Evolutionary conservation across 2,797 vertebrate genomes (phyloP), one percentile per base, ranked within the genome.

Genomic region (Passerculus sandwichensis): DNA sequence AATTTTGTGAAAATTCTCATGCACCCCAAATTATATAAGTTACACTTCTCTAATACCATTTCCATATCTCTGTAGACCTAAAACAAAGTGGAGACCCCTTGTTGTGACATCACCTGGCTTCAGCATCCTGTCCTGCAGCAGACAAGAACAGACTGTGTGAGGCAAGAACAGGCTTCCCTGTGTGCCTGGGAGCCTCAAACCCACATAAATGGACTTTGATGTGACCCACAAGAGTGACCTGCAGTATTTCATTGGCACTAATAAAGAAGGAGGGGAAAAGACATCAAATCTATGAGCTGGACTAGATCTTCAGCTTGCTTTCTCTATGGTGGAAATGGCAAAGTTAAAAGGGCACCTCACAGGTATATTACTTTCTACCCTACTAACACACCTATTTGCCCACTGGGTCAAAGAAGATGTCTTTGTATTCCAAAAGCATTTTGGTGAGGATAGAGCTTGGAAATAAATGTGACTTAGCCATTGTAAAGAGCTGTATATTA

Each of bases 161-260:
- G 27, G 38, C 12, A 77, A 80, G 26, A 20, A n/a, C 14, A 34
- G 18, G 25, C 6, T 48, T 70, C 10, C 23, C 13, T 22, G 29
- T 22, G n/a, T 47, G 21, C 15, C 50, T 75, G 51, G 40, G 60
- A 91, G 32, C 11, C 42, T 61, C 47, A 65, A 61, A 81, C 5
- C 26, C 61, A 26, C 0, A 1, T 15, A 50, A 22, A 60, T 5
- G 6, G 4, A 11, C 6, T 60, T 29, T 10, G 19, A 66, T 0
- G 0, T 36, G 15, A 83, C 45, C 6, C 48, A 76, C n/a, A n/a
- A 40, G 57, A 66, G 23, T 10, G 32, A 73, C 10, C 34, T 64
- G 19, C 30, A 36, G 22, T 25, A 32, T 44, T 67, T 59, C 62
- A 45, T 21, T 40, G 23, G 14, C 45, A 34, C 8, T 76, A 66